These are phyloP conservation scores for Petrocephalus zakoni DNA, from an alignment of 2,113 vertebrate genomes.

Conservation along the genomic window DNA sequence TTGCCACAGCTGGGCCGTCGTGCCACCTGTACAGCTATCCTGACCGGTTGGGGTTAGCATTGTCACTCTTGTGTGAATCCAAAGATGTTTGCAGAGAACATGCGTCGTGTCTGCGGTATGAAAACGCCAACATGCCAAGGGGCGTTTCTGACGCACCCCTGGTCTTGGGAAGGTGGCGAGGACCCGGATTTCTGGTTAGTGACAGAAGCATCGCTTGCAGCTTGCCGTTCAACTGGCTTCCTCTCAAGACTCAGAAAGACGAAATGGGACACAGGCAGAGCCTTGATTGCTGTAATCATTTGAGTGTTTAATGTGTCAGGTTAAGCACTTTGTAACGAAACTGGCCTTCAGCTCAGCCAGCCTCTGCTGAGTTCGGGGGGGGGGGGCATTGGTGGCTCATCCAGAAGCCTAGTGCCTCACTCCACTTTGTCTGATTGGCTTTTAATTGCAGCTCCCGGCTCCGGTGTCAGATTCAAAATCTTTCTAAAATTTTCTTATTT, in stretches of 20 bases:
- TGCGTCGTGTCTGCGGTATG: not conserved
- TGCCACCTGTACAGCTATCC: not conserved
- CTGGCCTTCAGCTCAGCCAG: not conserved
- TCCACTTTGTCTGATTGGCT: not conserved
- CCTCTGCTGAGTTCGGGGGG: not conserved
- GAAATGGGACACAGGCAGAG: not conserved
- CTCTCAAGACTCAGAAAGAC: not conserved
- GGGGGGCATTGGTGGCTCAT: not conserved
- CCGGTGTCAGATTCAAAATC: not conserved
- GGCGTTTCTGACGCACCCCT: not conserved
- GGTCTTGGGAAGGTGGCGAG: not conserved
- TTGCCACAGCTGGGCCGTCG: not conserved
- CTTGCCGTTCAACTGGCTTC: not conserved
- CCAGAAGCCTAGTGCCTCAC: not conserved
- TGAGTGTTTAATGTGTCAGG: not conserved
- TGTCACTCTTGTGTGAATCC: not conserved
- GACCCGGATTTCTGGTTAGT: not conserved
- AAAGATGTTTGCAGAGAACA: not conserved
- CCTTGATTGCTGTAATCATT: not conserved
- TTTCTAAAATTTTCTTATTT: not conserved
- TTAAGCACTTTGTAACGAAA: not conserved
- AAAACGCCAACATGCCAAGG: not conserved
- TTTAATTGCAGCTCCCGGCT: slow-evolving; percentile 1
- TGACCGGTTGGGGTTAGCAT: not conserved
- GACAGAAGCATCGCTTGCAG: not conserved